Base-by-base conservation (phyloP, 2,888 invertebrate genomes). In the Barypeithes pellucidus region DNA sequence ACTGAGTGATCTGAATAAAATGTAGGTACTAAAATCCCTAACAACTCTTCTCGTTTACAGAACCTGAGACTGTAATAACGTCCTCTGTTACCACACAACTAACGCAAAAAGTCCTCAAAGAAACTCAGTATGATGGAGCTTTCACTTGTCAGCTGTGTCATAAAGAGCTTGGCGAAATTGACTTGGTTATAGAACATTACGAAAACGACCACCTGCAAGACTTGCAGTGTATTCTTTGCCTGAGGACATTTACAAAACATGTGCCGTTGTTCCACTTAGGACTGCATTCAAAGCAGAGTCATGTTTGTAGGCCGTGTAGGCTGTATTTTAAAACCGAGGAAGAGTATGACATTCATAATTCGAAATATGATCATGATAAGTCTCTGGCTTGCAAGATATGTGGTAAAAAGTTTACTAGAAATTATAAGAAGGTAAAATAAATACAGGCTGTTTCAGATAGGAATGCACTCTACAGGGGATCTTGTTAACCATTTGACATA, bases 281-380 rank as follows among this genome's bases (percentile, higher is more conserved):
- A 11, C 43, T 75, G 14, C 75, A 75, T 54, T 75, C 75, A 8
- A 61, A 54, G n/a, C 73, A 73, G 24, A 61, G 62, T 9, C 62
- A 75, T 43, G 52, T 73, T 22, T 75, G 75, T 54, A 61, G 70
- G 18, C 73, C 72, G 0, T 75, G 75, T 59, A 59, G 73, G 5
- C n/a, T 66, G 5, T 70, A 47, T 60, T 76, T 73, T 29, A 54
- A 52, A 39, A 73, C 52, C 4, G 63, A 73, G 39, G 71, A 67
- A 24, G 63, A 73, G 14, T 43, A 67, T 29, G 65, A 72, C n/a
- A 67, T 71, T 11, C 76, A 76, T 41, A 59, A 67, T 36, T 43
- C 50, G 12, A 76, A 76, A 24, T 76, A 71, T 36, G 76, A 76
- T 47, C 76, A 76, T 54, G 71, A 73, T 41, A 76, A 74, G n/a